These are phyloP conservation scores for Squalus acanthias DNA, from an alignment of 2,797 vertebrate genomes.

Conservation along the genomic window DNA sequence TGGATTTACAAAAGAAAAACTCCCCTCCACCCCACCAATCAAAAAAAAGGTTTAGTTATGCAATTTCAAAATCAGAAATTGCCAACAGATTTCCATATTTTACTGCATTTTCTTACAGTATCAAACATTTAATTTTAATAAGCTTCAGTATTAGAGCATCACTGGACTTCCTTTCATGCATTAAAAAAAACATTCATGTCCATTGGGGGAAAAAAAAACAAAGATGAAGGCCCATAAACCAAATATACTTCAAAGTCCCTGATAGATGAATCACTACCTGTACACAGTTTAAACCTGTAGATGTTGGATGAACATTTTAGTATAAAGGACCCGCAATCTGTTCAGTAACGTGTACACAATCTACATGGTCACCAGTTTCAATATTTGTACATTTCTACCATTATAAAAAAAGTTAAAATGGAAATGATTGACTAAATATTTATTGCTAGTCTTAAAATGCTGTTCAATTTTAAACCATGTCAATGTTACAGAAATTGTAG, in stretches of 20 bases:
- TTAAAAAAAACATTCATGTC: not conserved
- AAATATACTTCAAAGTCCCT: constrained; percentile 5
- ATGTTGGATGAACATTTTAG: not conserved
- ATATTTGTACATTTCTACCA: not conserved
- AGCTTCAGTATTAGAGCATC: not conserved
- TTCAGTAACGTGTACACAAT: not conserved
- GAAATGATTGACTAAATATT: not conserved
- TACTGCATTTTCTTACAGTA: not conserved
- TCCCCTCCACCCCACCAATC: not conserved
- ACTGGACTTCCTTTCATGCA: not conserved
- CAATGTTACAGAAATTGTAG: not conserved
- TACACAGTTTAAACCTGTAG: not conserved
- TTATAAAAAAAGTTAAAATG: not conserved
- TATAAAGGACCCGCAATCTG: not conserved
- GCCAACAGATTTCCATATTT: not conserved
- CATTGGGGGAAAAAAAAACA: not conserved
- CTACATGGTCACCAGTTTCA: not conserved
- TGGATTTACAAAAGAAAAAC: not conserved
- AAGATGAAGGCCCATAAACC: not conserved
- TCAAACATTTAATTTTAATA: not conserved
- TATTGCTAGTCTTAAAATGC: not conserved
- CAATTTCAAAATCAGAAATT: not conserved
- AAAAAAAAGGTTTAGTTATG: not conserved
- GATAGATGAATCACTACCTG: not conserved
- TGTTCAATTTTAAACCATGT: not conserved